phyloP scores from a whole-genome alignment of 2,888 invertebrate genomes.

The Cheilosia vulpina region DNA sequence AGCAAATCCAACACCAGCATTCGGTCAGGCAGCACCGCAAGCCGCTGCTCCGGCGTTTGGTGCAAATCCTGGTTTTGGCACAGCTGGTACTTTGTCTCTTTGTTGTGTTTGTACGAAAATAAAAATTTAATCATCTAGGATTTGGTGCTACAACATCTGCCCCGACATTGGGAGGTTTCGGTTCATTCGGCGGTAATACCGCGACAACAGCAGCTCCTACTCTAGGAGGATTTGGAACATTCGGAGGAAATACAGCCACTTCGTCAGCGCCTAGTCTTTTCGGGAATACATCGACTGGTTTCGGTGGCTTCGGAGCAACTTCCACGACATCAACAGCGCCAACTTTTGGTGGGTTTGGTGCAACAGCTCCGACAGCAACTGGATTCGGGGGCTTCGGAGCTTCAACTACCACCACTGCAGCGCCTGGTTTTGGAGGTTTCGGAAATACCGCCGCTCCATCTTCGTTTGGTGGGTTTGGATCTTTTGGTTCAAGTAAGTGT shows the following conservation, averaged over 20 bases:
- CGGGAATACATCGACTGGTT: conserved; percentile 76
- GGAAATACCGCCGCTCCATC: conserved; percentile 80
- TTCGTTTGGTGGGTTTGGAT: conserved; percentile 77
- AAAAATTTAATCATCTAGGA: conserved; percentile 32
- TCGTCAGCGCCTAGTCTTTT: conserved; percentile 78
- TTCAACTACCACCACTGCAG: conserved; percentile 81
- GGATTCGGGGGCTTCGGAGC: conserved; percentile 81
- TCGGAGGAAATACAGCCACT: conserved; percentile 74
- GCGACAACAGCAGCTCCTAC: conserved; percentile 78
- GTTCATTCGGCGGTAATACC: conserved; percentile 76
- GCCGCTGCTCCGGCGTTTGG: conserved; percentile 78
- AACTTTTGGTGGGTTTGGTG: conserved; percentile 83
- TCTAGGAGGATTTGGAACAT: conserved; percentile 76
- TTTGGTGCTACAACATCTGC: conserved; percentile 79
- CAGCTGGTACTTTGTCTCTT: conserved; percentile 42
- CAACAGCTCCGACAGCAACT: conserved; percentile 74
- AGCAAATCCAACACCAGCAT: conserved; percentile 76
- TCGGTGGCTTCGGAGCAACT: conserved; percentile 81
- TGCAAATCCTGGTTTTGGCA: conserved; percentile 73
- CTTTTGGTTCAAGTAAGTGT: conserved; percentile 76
- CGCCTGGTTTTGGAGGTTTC: conserved; percentile 83
- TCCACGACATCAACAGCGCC: conserved; percentile 81
- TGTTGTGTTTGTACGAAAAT: background rate
- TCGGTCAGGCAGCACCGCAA: conserved; percentile 78
- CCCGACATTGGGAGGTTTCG: conserved; percentile 80